Evolutionary conservation across 2,888 invertebrate genomes (phyloP), one percentile per base, ranked within the genome.

Genomic region (Frankliniella intonsa): DNA sequence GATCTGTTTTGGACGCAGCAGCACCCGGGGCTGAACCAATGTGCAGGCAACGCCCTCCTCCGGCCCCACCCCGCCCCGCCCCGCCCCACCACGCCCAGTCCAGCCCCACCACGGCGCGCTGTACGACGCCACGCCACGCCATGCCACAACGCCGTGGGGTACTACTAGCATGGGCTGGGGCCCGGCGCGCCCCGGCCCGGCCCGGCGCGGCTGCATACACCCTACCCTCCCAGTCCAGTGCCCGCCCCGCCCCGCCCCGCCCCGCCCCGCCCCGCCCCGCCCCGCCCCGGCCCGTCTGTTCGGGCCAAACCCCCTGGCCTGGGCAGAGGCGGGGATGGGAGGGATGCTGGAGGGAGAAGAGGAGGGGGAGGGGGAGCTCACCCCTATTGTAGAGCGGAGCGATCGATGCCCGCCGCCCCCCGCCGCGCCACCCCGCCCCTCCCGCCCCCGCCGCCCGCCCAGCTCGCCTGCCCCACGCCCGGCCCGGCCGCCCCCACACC

Each of bases 381-480:
- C 69, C 25, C 25, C 22, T 76, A 25, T 22, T 76, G 25, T 12
- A 25, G 69, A 22, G 25, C 62, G 69, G 22, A 22, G 25, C 69
- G 69, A 76, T 76, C 69, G 69, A 76, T 76, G 69, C 69, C n/a
- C 12, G 25, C 69, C 55, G n/a, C n/a, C 55, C 11, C 69, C 69
- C 69, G 25, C 25, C 69, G 55, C 55, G 55, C 55, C 55, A 2
- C 55, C 8, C 55, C 11, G 3, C 8, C 55, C 55, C 5, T 19
- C 55, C 55, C 55, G 19, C 19, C 55, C 55, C 55, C 14, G 55
- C 38, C 38, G 3, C 38, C 3, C 38, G 3, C 38, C 3, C 38
- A 38, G 38, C 38, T 38, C 38, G 38, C 62, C 62, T 62, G 62
- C 62, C 62, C 62, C 62, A 62, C 62, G 62, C n/a, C 62, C 17